Evolutionary conservation across 2,797 vertebrate species (phyloP).

Genomic region (Chelmon rostratus): DNA sequence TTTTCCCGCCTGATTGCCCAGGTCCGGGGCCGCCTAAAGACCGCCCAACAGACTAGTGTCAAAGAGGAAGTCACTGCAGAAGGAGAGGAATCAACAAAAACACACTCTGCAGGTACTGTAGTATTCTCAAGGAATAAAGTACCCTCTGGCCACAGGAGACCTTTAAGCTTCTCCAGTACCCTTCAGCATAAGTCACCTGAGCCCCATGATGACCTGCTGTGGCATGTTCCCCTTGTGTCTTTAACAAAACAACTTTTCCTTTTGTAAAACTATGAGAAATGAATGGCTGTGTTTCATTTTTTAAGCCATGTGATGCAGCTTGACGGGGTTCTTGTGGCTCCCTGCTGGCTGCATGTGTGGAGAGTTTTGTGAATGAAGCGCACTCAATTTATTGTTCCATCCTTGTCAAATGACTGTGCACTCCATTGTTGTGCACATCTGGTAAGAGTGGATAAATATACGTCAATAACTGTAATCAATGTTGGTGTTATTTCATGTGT

Average conservation of each 20-base stretch:
- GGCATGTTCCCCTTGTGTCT: slow-evolving; percentile 1
- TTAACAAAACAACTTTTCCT: neutral
- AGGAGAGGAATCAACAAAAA: slow-evolving; percentile 31
- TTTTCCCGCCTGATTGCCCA: slow-evolving; percentile 85
- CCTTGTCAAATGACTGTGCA: neutral
- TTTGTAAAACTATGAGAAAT: neutral
- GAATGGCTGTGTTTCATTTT: neutral
- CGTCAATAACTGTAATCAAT: neutral
- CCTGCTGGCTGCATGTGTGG: neutral
- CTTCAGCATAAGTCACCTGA: neutral
- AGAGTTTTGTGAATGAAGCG: neutral
- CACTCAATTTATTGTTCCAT: slow-evolving; percentile 4
- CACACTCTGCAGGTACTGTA: slow-evolving; percentile 59
- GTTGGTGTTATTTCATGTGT: neutral
- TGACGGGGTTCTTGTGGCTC: neutral
- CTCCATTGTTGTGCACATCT: neutral
- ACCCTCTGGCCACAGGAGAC: neutral
- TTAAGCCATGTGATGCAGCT: neutral
- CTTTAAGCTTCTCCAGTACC: neutral
- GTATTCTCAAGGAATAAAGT: slow-evolving; percentile 2
- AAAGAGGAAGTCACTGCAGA: slow-evolving; percentile 65
- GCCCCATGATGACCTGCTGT: slow-evolving; percentile 5
- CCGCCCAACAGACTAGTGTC: slow-evolving; percentile 37
- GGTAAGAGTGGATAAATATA: slow-evolving; percentile 4
- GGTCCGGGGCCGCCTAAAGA: slow-evolving; percentile 77